Base-by-base conservation (phyloP, 2,888 invertebrate species). In the Panorpa germanica region DNA sequence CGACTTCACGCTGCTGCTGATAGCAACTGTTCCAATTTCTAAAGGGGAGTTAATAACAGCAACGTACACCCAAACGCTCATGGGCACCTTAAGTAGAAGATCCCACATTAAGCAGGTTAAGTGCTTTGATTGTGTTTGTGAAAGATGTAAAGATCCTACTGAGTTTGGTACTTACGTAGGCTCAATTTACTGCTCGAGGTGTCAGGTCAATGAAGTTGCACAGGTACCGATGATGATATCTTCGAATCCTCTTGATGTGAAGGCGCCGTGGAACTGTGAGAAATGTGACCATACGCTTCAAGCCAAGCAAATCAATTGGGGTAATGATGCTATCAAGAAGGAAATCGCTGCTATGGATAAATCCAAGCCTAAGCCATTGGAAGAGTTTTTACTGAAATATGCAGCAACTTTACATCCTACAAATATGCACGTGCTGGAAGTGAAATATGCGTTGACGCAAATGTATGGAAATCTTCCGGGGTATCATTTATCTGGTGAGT, bases 1-100 rank as follows among this genome's bases (percentile, higher is more conserved):
- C 9, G 61, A 67, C 27, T 59, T 61, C 47, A 53, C 61, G 42
- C 59, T 78, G 28, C 57, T 66, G 3, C 52, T 77, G 14, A 58
- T 70, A 40, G 72, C 77, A 10, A 69, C 52, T 1, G 44, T 45
- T 3, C 33, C 42, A 8, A 74, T 81, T 31, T 50, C 59, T 28
- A 72, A 75, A 52, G 75, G 72, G 4, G 66, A 67, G 24, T 52
- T 65, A 25, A 67, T 78, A 24, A 68, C 65, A 17, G 64, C 68
- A 0, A 70, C 74, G 1, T 78, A 78, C 43, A 74, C 76, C 1
- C 72, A 77, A 46, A 60, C 68, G 1, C 47, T 80, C 25, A 67
- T 70, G 55, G 71, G 73, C n/a, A 78, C 78, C 3, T 52, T 71
- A 10, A 64, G 69, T 35, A 55, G 78, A 27, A 52, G 75, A 38